Base-by-base conservation (phyloP, 2,888 invertebrate genomes). In the Lasius platythorax region DNA sequence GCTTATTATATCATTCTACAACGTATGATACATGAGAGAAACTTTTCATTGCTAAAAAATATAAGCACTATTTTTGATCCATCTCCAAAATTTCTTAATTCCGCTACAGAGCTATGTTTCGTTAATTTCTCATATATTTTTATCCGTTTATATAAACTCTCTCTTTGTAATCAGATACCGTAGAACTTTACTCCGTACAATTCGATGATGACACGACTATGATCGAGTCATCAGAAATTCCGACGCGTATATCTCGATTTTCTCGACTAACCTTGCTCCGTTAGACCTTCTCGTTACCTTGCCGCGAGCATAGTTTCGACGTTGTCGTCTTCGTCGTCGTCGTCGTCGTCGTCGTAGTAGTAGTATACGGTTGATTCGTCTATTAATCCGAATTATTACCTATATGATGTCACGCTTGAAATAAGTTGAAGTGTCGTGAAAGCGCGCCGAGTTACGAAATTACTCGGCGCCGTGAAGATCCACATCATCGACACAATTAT, bases 371-470 rank as follows among this genome's bases (percentile, higher is more conserved):
- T 86, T 89, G 89, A 90, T 92, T 92, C 87, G 87, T 88, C 91
- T 91, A 92, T 92, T 92, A 88, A 88, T 90, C 78, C 87, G 86
- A 88, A 84, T 82, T 89, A 23, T 23, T 23, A 23, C 23, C 23
- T 23, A 23, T 23, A 90, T 94, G 93, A 94, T 92, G 93, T 94
- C 93, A 94, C 89, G 91, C 84, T 88, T 89, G 87, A 92, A 93
- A 94, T 92, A 93, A 94, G 89, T 93, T 92, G 87, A 88, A 88
- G 88, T 23, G 76, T 88, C 86, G 86, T 79, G 74, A 83, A 66
- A 64, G 87, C 84, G 83, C 87, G 75, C n/a, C 56, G 37, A 56
- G 91, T 94, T 93, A 94, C 92, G 92, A 94, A 94, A 94, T 92
- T 90, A 90, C 87, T 85, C 85, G 50, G 50, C 61, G 50, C 30